These are phyloP conservation scores for Theretra japonica DNA, from an alignment of 2,888 invertebrate genomes.

Conservation along the genomic window DNA sequence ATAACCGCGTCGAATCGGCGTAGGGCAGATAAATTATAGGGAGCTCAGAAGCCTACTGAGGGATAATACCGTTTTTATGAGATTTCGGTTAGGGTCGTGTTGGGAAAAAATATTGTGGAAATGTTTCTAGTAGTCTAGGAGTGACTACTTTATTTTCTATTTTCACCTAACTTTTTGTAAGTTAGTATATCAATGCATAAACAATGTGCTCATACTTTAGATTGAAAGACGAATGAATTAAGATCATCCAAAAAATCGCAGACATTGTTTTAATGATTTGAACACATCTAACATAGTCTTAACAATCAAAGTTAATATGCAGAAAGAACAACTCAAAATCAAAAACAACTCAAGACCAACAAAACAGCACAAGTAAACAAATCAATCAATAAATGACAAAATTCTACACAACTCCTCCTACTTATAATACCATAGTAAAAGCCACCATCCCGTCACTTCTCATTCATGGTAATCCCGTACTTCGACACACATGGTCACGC, in stretches of 20 bases:
- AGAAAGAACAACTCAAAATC: too few relatives aligned
- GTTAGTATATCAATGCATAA: too few relatives aligned
- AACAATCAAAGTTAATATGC: too few relatives aligned
- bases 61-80: slow-evolving; percentile 21
- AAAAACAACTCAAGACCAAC: not conserved
- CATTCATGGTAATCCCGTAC: not conserved
- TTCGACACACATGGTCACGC: not conserved
- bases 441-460: not conserved
- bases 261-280: too few relatives aligned
- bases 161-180: too few relatives aligned
- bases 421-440: too few relatives aligned
- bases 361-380: not conserved
- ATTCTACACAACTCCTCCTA: too few relatives aligned
- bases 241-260: too few relatives aligned
- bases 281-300: too few relatives aligned
- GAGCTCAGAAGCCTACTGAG: not conserved
- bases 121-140: not conserved
- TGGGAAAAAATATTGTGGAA: not conserved
- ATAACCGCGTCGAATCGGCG: slow-evolving; percentile 17
- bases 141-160: too few relatives aligned
- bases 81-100: slow-evolving; percentile 20
- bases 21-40: slow-evolving; percentile 27
- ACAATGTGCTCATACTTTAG: too few relatives aligned
- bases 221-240: too few relatives aligned
- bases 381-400: not conserved